These are phyloP conservation scores for Cartodere bifasciata DNA, from an alignment of 2,888 invertebrate species.

Conservation along the genomic window DNA sequence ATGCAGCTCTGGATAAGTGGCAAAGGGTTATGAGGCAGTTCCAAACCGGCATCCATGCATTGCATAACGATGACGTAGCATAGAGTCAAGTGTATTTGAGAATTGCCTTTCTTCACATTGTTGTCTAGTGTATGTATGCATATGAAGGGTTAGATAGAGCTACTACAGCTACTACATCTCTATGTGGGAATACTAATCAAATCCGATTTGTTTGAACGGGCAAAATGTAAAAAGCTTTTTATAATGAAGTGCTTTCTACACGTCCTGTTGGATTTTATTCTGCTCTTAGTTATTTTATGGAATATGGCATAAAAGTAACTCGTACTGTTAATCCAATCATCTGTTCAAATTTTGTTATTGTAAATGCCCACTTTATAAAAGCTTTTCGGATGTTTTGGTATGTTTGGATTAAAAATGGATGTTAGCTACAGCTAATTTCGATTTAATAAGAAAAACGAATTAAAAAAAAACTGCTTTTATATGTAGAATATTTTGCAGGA, in stretches of 20 bases:
- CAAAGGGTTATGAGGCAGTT: too few relatives aligned
- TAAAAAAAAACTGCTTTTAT: too few relatives aligned
- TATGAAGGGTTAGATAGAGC: slow-evolving; percentile 23
- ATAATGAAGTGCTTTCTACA: slow-evolving; percentile 32
- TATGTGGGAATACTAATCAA: slow-evolving; percentile 29
- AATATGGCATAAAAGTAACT: slow-evolving; percentile 25
- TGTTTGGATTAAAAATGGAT: too few relatives aligned
- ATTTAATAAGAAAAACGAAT: too few relatives aligned
- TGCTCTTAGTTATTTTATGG: slow-evolving; percentile 27
- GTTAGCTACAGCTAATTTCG: too few relatives aligned
- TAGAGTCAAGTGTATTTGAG: slow-evolving; percentile 26
- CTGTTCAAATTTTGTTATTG: slow-evolving; percentile 27
- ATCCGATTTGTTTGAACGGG: slow-evolving; percentile 32
- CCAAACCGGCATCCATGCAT: slow-evolving; percentile 9
- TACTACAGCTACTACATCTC: slow-evolving; percentile 16
- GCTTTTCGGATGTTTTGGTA: slow-evolving; percentile 16
- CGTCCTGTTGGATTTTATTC: slow-evolving; percentile 28
- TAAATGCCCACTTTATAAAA: slow-evolving; percentile 26
- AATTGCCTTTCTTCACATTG: slow-evolving; percentile 28
- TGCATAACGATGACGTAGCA: slow-evolving; percentile 14
- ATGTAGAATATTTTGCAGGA: too few relatives aligned
- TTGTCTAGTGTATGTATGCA: slow-evolving; percentile 24
- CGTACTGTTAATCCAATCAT: slow-evolving; percentile 26
- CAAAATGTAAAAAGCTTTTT: slow-evolving; percentile 31
- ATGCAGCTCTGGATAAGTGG: too few relatives aligned